Percentiles rank a stretch among this genome's conserved stretches.
phyloP scores from a whole-genome alignment of 1,140 invertebrate genomes.

The Nasonia giraulti region DNA sequence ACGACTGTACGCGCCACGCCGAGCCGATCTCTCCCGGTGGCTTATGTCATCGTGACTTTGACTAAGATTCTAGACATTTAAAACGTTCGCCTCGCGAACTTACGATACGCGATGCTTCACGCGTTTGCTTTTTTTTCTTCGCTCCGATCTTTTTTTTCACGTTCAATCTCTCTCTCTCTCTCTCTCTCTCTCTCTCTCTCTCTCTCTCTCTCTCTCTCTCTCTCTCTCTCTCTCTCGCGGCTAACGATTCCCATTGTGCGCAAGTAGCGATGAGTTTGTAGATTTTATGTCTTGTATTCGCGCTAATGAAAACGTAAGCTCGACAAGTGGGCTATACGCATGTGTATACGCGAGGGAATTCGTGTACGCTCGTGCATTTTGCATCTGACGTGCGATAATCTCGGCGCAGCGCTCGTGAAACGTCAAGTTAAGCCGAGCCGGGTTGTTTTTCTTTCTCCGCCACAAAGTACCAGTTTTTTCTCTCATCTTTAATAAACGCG shows the following conservation, averaged over 20 bases:
- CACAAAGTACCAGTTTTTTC: too few species aligned
- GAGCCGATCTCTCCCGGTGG: conserved; percentile 26
- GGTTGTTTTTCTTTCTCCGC: neutral
- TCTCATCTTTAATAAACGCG: too few species aligned
- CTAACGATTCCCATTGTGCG: neutral
- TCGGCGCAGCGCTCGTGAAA: neutral
- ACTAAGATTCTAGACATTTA: conserved; percentile 30
- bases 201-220: too few species aligned
- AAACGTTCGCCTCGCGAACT: neutral
- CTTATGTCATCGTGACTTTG: conserved; percentile 43
- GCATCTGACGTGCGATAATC: neutral
- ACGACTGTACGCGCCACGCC: neutral
- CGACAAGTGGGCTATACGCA: neutral
- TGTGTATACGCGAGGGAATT: neutral
- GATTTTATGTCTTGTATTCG: neutral
- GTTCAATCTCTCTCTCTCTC: too few species aligned
- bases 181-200: too few species aligned
- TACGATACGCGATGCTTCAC: neutral
- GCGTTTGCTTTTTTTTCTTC: neutral
- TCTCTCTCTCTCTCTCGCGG: neutral
- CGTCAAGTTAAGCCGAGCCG: neutral
- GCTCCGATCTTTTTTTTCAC: neutral
- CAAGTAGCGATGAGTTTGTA: neutral
- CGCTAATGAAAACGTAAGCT: neutral
- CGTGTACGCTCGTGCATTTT: neutral